These are phyloP conservation scores for Toxostoma redivivum DNA, from an alignment of 2,113 vertebrate species.

Conservation along the genomic window DNA sequence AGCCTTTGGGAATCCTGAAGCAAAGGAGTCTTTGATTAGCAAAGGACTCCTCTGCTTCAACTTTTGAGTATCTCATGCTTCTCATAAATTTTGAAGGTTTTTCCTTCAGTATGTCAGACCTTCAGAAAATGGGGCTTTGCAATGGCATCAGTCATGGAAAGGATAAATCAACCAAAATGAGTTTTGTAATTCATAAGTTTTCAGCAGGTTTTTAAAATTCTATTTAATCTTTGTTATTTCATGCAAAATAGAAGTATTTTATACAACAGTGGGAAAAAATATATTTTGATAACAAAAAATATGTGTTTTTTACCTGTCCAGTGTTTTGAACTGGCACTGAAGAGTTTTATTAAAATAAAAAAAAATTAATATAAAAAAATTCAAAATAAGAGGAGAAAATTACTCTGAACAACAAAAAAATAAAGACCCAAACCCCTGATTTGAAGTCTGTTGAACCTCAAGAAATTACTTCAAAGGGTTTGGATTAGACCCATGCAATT, in stretches of 20 bases:
- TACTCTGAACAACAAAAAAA: neutral
- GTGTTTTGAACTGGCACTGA: neutral
- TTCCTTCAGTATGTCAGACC: neutral
- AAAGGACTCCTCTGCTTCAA: neutral
- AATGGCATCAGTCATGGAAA: neutral
- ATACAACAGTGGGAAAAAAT: neutral
- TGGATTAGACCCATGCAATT: neutral
- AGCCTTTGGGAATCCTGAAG: neutral
- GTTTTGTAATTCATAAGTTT: neutral
- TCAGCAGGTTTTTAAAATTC: neutral
- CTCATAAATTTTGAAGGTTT: neutral
- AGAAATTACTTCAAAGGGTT: neutral
- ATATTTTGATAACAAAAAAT: neutral
- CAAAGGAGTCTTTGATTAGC: neutral
- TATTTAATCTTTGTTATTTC: neutral
- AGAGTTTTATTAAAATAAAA: neutral
- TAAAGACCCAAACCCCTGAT: neutral
- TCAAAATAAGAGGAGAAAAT: fast-evolving
- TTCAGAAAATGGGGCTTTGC: neutral
- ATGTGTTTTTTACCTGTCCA: neutral
- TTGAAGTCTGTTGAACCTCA: neutral
- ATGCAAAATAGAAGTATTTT: neutral
- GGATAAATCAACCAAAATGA: neutral
- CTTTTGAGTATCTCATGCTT: neutral
- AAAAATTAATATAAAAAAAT: too few species aligned